Evolutionary conservation across 2,113 vertebrate species (phyloP), one percentile per base, ranked within the genome.

Genomic region (Cottus gobio): DNA sequence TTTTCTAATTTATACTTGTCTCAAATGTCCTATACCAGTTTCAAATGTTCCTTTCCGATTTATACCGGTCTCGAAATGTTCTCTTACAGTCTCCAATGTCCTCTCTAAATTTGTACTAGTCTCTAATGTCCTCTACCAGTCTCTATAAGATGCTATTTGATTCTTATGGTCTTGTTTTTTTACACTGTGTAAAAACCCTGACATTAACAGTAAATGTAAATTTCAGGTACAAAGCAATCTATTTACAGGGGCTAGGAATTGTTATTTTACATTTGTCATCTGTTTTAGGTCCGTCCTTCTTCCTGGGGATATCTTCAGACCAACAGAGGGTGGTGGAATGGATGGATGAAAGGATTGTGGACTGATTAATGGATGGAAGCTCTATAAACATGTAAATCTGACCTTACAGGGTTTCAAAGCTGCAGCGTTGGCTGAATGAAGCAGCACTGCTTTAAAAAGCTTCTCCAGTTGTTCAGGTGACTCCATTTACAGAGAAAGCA

Each of bases 341-440:
- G 50, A 24, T 24, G 46, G 46, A 48, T 54, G 22, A 12, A 30
- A 58, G 56, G 56, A 58, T 54, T 11, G 50, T 58, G 26, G 56
- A 58, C 26, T 6, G 56, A 58, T 89, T 71, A 85, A 90, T 86
- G 87, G 83, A 80, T 66, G 72, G 26, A 77, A 58, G 70, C 70
- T 90, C 83, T 87, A 85, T 88, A 90, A 92, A 90, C 90, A 90
- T 92, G 90, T 89, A 90, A 90, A 90, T 92, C 85, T 90, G 90
- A 92, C 90, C 90, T 92, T 92, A 88, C 71, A 18, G 58, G 26
- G 87, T 92, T 92, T 92, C 90, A 92, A 89, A 92, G 56, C 56
- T 58, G 28, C 56, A 58, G 56, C 28, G 7, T 16, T 1, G 28
- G 56, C 56, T 58, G 28, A 58, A 58, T 30, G 56, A 58, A 58